Base-by-base conservation (phyloP, 2,797 vertebrate genomes). In the Hoplostethus atlanticus region DNA sequence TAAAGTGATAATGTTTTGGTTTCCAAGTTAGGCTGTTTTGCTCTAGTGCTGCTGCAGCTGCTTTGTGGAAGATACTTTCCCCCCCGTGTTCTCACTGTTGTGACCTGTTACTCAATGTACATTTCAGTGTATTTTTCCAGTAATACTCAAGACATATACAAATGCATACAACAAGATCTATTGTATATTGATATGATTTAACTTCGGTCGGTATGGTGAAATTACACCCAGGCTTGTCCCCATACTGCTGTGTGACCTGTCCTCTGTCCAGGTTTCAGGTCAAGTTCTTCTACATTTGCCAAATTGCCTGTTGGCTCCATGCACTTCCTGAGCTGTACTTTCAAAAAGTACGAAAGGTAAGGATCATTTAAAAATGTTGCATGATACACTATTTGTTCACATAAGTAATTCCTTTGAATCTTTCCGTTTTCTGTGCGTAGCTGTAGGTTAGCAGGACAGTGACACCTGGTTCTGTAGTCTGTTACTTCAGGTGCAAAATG, bases 281-380 rank as follows among this genome's bases (percentile, higher is more conserved):
- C 78, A 97, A 96, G 92, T 96, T 96, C 92, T 97, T 96, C 94
- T 97, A 95, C 90, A 93, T 96, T 91, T 96, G 95, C 90, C 96
- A 97, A 93, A 96, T 97, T 77, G 95, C 95, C 71, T 96, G 96
- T 89, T 96, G 95, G 96, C 87, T 96, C 86, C 96, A 96, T 47
- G 91, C 95, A 56, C 90, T 97, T 86, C 95, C 93, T 5, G 95
- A 97, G 80, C 91, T 97, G 34, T 96, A 96, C 85, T 96, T 97
- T 83, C 95, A 96, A 87, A 96, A 95, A 93, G 93, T 96, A 53
- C 84, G 86, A 76, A 96, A 96, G 95, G 96, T 97, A 89, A 91
- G 84, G 8, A 8, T 52, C 25, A 12, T 42, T 53, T 34, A 56
- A 55, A 31, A 44, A 31, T 9, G 1, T 3, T 50, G 10, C 15